These are phyloP conservation scores for Augiades crinisus DNA, from an alignment of 2,888 invertebrate species.

Conservation along the genomic window DNA sequence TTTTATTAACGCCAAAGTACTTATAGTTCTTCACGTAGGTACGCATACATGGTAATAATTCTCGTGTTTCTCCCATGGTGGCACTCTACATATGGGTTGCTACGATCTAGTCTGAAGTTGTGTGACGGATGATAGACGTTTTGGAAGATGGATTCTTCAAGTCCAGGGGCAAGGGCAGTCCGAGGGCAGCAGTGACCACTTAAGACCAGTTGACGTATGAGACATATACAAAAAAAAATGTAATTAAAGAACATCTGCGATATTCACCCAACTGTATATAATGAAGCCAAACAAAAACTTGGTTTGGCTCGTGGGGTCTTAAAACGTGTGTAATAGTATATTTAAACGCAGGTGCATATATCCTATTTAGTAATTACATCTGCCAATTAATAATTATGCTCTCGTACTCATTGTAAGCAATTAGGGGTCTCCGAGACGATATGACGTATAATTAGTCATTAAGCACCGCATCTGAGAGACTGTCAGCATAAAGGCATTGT, in stretches of 20 bases:
- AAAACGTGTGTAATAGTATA: neutral
- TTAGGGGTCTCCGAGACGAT: slow-evolving; percentile 1
- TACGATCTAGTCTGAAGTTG: too few relatives aligned
- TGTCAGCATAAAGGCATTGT: neutral
- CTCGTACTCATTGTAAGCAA: slow-evolving; percentile 11
- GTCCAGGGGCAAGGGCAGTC: too few relatives aligned
- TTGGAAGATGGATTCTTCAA: too few relatives aligned
- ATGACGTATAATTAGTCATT: slow-evolving; percentile 4
- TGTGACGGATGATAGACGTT: too few relatives aligned
- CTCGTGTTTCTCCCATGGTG: too few relatives aligned
- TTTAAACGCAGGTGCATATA: slow-evolving; percentile 1
- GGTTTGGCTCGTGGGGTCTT: neutral
- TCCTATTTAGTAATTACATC: slow-evolving; percentile 16
- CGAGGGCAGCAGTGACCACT: too few relatives aligned
- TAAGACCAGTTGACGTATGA: too few relatives aligned
- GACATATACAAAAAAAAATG: neutral
- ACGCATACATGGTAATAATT: too few relatives aligned
- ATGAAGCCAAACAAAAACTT: slow-evolving; percentile 1
- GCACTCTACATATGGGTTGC: too few relatives aligned
- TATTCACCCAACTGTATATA: too few relatives aligned
- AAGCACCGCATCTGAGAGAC: neutral
- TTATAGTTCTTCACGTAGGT: too few relatives aligned
- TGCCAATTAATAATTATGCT: slow-evolving; percentile 4
- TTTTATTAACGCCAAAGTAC: too few relatives aligned
- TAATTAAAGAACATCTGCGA: neutral